These are phyloP conservation scores for Drosophila lacicola DNA, from an alignment of 2,888 invertebrate genomes.

Conservation along the genomic window DNA sequence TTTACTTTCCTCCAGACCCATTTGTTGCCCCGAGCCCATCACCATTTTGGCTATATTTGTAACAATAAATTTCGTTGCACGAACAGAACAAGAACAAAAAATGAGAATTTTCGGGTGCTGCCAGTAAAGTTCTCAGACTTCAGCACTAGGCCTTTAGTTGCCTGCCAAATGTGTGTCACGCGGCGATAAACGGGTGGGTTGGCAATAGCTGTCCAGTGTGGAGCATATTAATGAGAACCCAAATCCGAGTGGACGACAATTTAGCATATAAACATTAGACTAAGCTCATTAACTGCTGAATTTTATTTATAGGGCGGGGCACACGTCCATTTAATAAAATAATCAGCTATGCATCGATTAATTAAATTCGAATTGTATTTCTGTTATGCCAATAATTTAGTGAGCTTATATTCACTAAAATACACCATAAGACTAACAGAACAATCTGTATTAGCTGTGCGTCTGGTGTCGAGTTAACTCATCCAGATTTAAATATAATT, in stretches of 20 bases:
- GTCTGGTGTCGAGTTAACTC: no score
- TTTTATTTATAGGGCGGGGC: background rate
- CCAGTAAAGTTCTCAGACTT: conserved; percentile 18
- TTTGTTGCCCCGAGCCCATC: background rate
- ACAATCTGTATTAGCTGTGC: no score
- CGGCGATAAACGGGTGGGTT: background rate
- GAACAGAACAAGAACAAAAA: conserved; percentile 11
- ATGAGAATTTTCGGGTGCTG: conserved; percentile 12
- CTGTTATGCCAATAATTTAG: background rate
- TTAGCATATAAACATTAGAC: background rate
- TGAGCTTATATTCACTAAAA: no score
- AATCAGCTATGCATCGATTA: background rate
- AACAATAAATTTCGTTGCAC: conserved; percentile 53
- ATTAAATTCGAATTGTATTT: background rate
- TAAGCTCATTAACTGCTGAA: conserved; percentile 4
- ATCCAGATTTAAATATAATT: no score
- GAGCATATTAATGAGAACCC: background rate
- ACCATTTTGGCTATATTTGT: conserved; percentile 49
- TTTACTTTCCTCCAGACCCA: conserved; percentile 33
- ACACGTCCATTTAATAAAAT: conserved; percentile 1
- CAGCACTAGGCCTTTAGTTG: background rate
- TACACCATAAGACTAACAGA: no score
- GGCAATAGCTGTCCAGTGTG: conserved; percentile 6
- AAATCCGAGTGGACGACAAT: conserved; percentile 1
- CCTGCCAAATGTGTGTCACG: background rate